A percentile compares a stretch with the other conserved stretches of the same genome.
Evolutionary conservation across 2,797 vertebrate genomes (phyloP).

Genomic region (Halcyon smyrnensis): DNA sequence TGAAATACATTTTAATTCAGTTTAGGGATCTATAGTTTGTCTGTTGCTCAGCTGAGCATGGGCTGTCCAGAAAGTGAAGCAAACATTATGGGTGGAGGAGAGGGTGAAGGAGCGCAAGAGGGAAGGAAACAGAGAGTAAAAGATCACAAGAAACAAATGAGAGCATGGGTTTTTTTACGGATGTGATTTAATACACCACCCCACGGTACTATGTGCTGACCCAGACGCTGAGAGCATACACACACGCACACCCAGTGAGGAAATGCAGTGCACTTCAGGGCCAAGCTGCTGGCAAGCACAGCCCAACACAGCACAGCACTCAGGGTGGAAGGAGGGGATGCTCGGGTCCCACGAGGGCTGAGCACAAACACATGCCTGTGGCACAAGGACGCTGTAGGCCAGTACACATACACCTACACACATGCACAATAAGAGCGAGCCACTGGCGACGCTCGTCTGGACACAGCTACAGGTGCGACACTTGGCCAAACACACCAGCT

Average conservation of each 20-base stretch:
- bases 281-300: constrained; percentile 43
- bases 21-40: constrained; percentile 58
- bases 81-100: neutral
- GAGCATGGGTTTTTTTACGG: neutral
- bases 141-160: constrained; percentile 46
- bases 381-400: neutral
- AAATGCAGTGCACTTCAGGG: neutral
- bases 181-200: constrained; percentile 18
- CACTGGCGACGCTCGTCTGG: neutral
- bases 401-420: constrained; percentile 26
- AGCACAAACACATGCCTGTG: neutral
- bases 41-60: constrained; percentile 44
- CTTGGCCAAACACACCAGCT: neutral
- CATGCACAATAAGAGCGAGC: constrained; percentile 31
- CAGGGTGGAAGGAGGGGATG: neutral
- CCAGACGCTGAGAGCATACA: neutral
- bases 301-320: constrained; percentile 29
- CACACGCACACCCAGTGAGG: neutral
- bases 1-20: constrained; percentile 73
- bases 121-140: constrained; percentile 27
- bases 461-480: neutral
- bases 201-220: constrained; percentile 18
- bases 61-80: constrained; percentile 59
- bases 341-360: neutral
- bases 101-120: constrained; percentile 1